Base-by-base conservation (phyloP, 2,797 vertebrate species). In the Sebastes umbrosus region DNA sequence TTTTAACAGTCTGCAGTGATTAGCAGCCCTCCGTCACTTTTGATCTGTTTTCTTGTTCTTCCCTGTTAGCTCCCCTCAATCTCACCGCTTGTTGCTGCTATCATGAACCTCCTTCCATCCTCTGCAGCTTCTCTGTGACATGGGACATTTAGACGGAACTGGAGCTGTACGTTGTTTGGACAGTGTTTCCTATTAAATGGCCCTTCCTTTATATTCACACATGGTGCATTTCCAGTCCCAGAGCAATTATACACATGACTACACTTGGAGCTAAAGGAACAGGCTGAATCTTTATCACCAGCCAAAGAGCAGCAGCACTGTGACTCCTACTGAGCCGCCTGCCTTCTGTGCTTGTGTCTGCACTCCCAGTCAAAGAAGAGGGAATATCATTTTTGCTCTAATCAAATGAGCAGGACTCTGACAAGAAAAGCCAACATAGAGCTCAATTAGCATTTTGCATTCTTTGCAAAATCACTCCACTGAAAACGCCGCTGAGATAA, bases 211-310 rank as follows among this genome's bases (percentile, higher is more conserved):
- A 85, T 75, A 91, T 91, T 95, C 96, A 96, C 94, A 88, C 92
- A 90, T 82, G 90, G 88, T 88, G 92, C 91, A 90, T 91, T 93
- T 92, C 92, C 80, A 84, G 89, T 94, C 94, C 95, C 92, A 94
- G 84, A 92, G 94, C 91, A 96, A 96, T 96, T 94, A 95, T 66
- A 65, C 92, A 95, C 86, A 93, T 94, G 91, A 95, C 90, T 91
- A 96, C 94, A 88, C 86, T 95, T 94, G 94, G 94, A 96, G 92
- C 75, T 92, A 93, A 92, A 87, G 80, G 94, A 93, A 93, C 66
- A 92, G 88, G 80, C 77, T 87, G 90, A 92, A 91, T 84, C 95
- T 97, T 95, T 95, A 95, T 95, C 94, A 89, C 89, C 83, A 89
- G 76, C 89, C 88, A 92, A 92, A 85, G 94, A 93, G 93, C 90